phyloP scores from a whole-genome alignment of 1,140 invertebrate genomes.

The Scylla paramamosain region DNA sequence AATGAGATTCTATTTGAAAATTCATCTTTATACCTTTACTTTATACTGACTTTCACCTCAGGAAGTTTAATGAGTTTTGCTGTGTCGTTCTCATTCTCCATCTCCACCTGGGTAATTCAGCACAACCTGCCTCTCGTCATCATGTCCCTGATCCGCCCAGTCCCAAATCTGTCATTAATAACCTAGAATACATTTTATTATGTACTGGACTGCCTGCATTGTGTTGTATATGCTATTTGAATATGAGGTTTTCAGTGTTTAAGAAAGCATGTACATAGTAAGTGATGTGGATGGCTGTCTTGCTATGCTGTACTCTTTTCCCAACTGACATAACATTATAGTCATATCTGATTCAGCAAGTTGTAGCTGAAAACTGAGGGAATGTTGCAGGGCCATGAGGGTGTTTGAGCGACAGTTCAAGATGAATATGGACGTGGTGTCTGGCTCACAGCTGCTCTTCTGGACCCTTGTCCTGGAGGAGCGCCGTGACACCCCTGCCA shows the following conservation, averaged over 20 bases:
- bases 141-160: background rate
- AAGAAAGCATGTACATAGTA: background rate
- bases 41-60: background rate
- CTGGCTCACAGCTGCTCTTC: background rate
- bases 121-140: background rate
- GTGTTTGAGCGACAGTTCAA: background rate
- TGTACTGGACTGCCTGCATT: too few relatives aligned
- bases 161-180: background rate
- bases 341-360: background rate
- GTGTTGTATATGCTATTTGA: background rate
- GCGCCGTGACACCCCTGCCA: background rate
- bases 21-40: background rate
- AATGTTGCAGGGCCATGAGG: background rate
- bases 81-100: background rate
- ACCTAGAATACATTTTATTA: background rate
- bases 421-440: background rate
- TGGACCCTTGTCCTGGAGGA: background rate
- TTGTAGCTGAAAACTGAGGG: background rate
- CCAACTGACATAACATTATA: too few relatives aligned
- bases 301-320: background rate
- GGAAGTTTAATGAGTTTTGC: background rate
- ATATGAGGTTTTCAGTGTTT: background rate
- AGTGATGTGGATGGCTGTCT: background rate
- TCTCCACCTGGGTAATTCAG: background rate
- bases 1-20: background rate